Evolutionary conservation across 2,888 invertebrate genomes (phyloP).

Genomic region (Acanthosepion pharaonis): DNA sequence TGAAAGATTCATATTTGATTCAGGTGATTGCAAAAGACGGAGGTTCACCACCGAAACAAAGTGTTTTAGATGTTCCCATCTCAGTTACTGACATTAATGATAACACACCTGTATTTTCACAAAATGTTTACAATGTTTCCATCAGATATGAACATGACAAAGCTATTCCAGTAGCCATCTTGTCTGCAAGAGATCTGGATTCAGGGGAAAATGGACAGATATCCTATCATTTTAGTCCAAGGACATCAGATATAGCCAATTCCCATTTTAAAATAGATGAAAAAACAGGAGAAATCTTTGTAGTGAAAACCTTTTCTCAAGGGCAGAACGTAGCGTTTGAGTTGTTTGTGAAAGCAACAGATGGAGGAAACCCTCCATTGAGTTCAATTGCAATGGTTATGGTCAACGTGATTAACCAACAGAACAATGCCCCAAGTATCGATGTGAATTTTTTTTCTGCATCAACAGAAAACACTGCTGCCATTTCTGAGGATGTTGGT

Average conservation of each 20-base stretch:
- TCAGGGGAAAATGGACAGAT: neutral
- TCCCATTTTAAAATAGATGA: neutral
- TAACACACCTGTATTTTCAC: neutral
- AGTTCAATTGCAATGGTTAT: neutral
- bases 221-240: neutral
- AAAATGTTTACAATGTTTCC: neutral
- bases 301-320: neutral
- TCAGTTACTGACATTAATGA: neutral
- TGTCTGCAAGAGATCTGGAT: neutral
- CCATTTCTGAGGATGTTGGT: neutral
- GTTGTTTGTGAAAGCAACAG: neutral
- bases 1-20: neutral
- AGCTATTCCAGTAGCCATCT: neutral
- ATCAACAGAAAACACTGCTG: neutral
- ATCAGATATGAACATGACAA: neutral
- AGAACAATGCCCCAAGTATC: neutral
- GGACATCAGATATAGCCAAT: neutral
- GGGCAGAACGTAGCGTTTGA: neutral
- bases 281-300: neutral
- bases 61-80: neutral
- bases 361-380: neutral
- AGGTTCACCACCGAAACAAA: neutral
- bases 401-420: neutral
- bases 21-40: neutral
- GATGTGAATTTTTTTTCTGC: neutral